A percentile compares a stretch with the other conserved stretches of the same genome.
phyloP scores from a whole-genome alignment of 2,888 invertebrate genomes.

The Lycia hirtaria region DNA sequence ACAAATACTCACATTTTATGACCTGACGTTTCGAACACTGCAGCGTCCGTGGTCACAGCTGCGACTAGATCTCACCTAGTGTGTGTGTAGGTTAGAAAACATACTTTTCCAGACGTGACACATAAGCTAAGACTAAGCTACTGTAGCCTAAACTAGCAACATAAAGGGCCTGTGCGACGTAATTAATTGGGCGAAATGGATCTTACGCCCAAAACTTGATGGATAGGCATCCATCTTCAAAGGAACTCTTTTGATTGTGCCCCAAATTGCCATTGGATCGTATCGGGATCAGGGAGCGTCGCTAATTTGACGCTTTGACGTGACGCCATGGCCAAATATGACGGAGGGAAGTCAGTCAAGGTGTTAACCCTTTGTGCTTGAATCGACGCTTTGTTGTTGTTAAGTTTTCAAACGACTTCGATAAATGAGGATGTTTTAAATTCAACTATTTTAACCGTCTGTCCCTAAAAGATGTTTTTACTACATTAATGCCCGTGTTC shows the following conservation, averaged over 20 bases:
- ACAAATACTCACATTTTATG: too few relatives aligned
- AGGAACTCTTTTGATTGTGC: conserved; percentile 37
- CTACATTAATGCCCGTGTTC: too few relatives aligned
- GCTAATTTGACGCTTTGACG: conserved; percentile 23
- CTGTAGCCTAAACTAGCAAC: conserved; percentile 13
- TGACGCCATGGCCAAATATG: conserved; percentile 8
- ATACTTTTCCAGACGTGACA: too few relatives aligned
- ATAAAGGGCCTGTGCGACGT: conserved; percentile 33
- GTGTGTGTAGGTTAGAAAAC: too few relatives aligned
- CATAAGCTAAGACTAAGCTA: neutral
- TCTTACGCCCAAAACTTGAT: conserved; percentile 35
- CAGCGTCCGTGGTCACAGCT: too few relatives aligned
- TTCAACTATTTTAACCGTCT: too few relatives aligned
- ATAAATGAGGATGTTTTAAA: too few relatives aligned
- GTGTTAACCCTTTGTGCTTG: neutral
- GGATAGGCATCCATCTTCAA: conserved; percentile 42
- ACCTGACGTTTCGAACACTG: too few relatives aligned
- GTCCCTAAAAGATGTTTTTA: too few relatives aligned
- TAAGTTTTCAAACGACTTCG: too few relatives aligned
- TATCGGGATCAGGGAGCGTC: conserved; percentile 14
- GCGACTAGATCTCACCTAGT: too few relatives aligned
- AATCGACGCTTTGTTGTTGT: neutral
- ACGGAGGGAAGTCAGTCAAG: neutral
- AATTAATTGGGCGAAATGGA: conserved; percentile 44
- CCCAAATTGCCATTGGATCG: conserved; percentile 28